Conservation (phyloP, 2,888 invertebrate species). For the Drosophila tripunctata region DNA sequence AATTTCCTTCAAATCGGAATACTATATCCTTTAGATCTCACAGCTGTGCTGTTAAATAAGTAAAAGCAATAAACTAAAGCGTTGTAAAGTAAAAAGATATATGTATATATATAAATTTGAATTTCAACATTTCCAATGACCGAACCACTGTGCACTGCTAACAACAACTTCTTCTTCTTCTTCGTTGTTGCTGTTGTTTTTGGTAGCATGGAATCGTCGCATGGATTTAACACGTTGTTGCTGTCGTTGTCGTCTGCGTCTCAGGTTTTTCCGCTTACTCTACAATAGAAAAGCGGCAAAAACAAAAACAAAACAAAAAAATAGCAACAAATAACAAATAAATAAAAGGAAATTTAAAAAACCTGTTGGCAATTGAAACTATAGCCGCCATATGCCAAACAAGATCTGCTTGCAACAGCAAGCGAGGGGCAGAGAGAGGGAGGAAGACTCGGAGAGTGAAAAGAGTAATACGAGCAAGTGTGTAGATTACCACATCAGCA, state of each 20-base stretch:
- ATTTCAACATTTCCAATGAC: no score
- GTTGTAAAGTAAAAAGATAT: no score
- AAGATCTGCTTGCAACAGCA: conserved; percentile 23
- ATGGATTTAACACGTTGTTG: conserved; percentile 63
- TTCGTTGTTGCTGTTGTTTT: conserved; percentile 27
- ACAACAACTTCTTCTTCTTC: background rate
- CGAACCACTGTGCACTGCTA: no score
- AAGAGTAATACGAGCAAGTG: conserved; percentile 20
- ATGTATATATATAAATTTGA: no score
- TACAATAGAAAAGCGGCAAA: conserved; percentile 4
- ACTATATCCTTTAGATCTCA: no score
- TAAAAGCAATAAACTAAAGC: no score
- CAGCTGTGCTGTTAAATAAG: no score
- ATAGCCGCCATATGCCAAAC: conserved; percentile 46
- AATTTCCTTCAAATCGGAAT: no score
- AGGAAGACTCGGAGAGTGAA: background rate
- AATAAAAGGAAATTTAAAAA: conserved; percentile 52
- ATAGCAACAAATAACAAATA: conserved; percentile 14
- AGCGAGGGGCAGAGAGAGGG: background rate
- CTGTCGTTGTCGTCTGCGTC: conserved; percentile 9
- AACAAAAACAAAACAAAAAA: conserved; percentile 24
- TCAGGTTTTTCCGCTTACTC: conserved; percentile 35
- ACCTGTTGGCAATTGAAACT: conserved; percentile 62
- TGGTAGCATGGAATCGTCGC: conserved; percentile 59
- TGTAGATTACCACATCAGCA: conserved; percentile 16